Percentiles rank a stretch among this genome's conserved stretches.
Evolutionary conservation across 2,113 vertebrate genomes (phyloP).

Genomic region (Otolemur garnettii): DNA sequence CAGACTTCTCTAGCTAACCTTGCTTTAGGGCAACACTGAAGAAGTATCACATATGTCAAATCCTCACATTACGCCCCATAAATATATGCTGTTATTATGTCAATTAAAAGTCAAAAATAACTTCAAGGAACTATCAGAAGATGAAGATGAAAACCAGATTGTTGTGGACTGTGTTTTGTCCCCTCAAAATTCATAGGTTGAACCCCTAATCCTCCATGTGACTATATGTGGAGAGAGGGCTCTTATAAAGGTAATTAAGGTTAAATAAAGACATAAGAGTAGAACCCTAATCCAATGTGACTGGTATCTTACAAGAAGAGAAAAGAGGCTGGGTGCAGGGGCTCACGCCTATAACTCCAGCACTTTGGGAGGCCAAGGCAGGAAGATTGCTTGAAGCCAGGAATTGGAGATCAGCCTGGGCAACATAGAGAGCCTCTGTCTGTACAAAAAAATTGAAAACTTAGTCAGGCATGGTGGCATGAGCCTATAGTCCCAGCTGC

Average conservation of each 20-base stretch:
- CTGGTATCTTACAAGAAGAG: not conserved
- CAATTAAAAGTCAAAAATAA: not conserved
- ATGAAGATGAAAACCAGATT: not conserved
- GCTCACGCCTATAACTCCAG: too few relatives aligned
- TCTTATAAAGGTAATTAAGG: not conserved
- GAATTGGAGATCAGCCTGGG: too few relatives aligned
- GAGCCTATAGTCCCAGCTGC: too few relatives aligned
- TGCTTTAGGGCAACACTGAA: not conserved
- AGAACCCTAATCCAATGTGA: not conserved
- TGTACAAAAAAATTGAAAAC: too few relatives aligned
- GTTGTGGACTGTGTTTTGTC: not conserved
- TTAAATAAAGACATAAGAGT: not conserved
- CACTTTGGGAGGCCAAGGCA: too few relatives aligned
- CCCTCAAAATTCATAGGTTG: not conserved
- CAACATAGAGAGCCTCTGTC: too few relatives aligned
- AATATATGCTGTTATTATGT: not conserved
- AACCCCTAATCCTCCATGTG: not conserved
- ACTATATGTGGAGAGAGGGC: not conserved
- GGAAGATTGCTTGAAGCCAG: too few relatives aligned
- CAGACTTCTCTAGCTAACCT: not conserved
- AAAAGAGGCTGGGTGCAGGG: not conserved
- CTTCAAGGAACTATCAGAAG: not conserved
- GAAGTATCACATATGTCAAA: not conserved
- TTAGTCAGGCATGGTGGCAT: too few relatives aligned
- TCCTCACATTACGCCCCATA: not conserved